phyloP scores from a whole-genome alignment of 2,113 vertebrate genomes.

The Nipponia nippon region DNA sequence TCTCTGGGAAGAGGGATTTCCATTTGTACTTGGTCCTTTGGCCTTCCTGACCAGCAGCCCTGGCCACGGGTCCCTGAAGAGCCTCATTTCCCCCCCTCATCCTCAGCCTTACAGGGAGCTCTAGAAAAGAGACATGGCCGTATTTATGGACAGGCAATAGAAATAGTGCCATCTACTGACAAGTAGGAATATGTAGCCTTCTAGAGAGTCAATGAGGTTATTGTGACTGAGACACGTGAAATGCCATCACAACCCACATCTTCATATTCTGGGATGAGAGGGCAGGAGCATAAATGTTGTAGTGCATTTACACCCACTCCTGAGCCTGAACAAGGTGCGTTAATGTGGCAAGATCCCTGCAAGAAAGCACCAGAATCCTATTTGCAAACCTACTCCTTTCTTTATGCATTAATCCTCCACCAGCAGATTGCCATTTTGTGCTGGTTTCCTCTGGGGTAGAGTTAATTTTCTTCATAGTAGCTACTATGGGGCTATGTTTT shows the following conservation, averaged over 20 bases:
- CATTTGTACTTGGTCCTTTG: rapidly evolving
- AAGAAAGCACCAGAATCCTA: not conserved
- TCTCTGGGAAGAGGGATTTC: not conserved
- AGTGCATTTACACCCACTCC: not conserved
- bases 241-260: not conserved
- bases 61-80: not conserved
- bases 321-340: not conserved
- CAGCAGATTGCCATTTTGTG: not conserved
- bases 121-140: not conserved
- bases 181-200: not conserved
- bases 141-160: not conserved
- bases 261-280: not conserved
- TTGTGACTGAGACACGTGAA: not conserved
- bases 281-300: not conserved
- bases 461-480: too few relatives aligned
- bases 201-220: not conserved
- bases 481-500: too few relatives aligned
- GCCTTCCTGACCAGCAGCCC: too few relatives aligned
- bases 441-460: too few relatives aligned
- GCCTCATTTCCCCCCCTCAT: not conserved
- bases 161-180: conserved; percentile 52
- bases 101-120: not conserved
- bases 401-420: not conserved
- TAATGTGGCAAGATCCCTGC: not conserved
- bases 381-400: not conserved